Base-by-base conservation (phyloP, 2,113 vertebrate species). In the Calypte anna region DNA sequence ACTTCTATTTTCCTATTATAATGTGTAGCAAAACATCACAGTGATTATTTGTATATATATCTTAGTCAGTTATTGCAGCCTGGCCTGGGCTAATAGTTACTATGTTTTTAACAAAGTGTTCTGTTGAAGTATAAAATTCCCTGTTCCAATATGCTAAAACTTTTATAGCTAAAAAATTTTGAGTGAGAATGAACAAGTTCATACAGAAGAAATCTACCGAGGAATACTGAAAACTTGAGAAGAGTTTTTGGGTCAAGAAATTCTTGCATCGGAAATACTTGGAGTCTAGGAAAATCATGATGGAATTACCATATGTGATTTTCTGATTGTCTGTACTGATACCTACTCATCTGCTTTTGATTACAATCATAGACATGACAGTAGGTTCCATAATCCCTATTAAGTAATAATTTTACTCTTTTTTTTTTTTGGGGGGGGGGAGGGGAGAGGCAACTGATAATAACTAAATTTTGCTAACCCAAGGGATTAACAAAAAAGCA, bases 391-490 rank as follows among this genome's bases (percentile, higher is more conserved):
- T 28, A 80, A 64, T 92, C 25, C 28, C 7, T 53, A 23, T 2
- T 61, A 72, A 84, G 61, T 6, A 79, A 19, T 38, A 7, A 0
- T 72, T 67, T 48, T 43, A 33, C 8, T 11, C 4, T 31, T 12
- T 78, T 73, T 57, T 33, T 31, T 46, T 46, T 33, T 33, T 7
- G 6, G 44, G 46, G 1, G 40, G 40, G 11, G 40, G 11, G 40
- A 40, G 40, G 40, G 5, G 15, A 10, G 25, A 2, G 16, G 2
- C 40, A 77, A 61, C 3, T 0, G 1, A 19, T 46, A 69, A 23
- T 17, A 50, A 69, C 3, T 43, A 66, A 82, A 4, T 36, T 4
- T 6, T 76, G 5, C 30, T 81, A 54, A 48, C 18, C 12, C 15
- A 66, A n/a, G 4, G 3, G 11, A 44, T 69, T 88, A 30, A 64